A percentile compares a stretch with the other conserved stretches of the same genome.
These are phyloP conservation scores for Enteromius fasciolatus DNA, from an alignment of 2,797 vertebrate species.

Conservation along the genomic window DNA sequence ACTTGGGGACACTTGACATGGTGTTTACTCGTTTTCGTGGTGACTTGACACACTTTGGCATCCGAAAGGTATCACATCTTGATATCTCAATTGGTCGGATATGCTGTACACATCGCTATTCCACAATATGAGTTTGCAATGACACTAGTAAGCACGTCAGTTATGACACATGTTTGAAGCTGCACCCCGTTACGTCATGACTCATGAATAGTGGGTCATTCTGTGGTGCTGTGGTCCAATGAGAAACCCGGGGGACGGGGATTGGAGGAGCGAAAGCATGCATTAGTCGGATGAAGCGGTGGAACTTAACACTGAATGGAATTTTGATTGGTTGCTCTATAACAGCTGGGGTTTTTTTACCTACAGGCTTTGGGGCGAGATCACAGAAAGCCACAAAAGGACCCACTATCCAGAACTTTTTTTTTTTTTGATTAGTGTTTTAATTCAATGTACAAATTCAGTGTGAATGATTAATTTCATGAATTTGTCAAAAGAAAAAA, in stretches of 20 bases:
- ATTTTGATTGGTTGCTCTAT: constrained; percentile 68
- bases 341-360: constrained; percentile 29
- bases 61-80: constrained; percentile 8
- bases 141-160: constrained; percentile 54
- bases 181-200: constrained; percentile 52
- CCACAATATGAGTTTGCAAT: constrained; percentile 48
- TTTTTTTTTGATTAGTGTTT: constrained; percentile 61
- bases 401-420: constrained; percentile 94
- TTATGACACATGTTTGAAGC: constrained; percentile 54
- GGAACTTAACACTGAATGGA: constrained; percentile 76
- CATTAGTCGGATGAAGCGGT: constrained; percentile 69
- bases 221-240: constrained; percentile 78
- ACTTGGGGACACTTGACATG: neutral
- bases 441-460: constrained; percentile 62
- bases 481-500: constrained; percentile 47
- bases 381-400: constrained; percentile 99
- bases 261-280: constrained; percentile 65
- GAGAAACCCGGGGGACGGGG: constrained; percentile 33
- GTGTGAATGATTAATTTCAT: constrained; percentile 64
- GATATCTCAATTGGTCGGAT: constrained; percentile 44
- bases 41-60: constrained; percentile 30
- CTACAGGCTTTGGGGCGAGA: constrained; percentile 64
- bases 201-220: constrained; percentile 81
- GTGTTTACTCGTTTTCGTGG: neutral
- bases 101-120: constrained; percentile 44